Base-by-base conservation (phyloP, 2,113 vertebrate species). In the Stigmatopora argus region DNA sequence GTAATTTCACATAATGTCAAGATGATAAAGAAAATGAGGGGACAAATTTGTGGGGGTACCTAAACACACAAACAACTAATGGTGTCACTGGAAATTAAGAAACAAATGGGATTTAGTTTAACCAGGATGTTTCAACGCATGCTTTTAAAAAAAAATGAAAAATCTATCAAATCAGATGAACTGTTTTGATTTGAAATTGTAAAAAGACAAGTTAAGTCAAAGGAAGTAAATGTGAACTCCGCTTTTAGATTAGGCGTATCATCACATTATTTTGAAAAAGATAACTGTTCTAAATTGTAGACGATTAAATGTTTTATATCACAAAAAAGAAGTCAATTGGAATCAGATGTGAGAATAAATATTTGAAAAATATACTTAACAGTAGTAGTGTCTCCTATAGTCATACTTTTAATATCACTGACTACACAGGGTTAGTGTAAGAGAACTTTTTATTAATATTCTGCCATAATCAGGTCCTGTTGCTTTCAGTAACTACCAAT, bases 281-380 rank as follows among this genome's bases (percentile, higher is more conserved):
- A 5, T 59, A 66, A 62, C 38, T 74, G 56, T 58, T 3, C 0
- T 18, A 41, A 18, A 13, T 46, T 15, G 14, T 53, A 10, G n/a
- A 67, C 3, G 15, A 19, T 63, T 52, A 83, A 65, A 66, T 44
- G 46, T 56, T 58, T 38, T 12, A 47, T 55, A 34, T 62, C 44
- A 23, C 65, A 67, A 75, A 73, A 47, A 60, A 44, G 35, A 59
- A 38, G 8, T n/a, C n/a, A 7, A 18, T 60, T 44, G 19, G 11
- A 60, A 60, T 60, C 57, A 60, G 35, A 5, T 18, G n/a, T 41
- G n/a, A 15, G 18, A 35, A 58, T 12, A 44, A 5, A 46, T 51
- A 21, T 69, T 60, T 74, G 69, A 66, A 70, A 69, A 75, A 70
- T 48, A 55, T 67, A 17, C 49, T 45, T 47, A 44, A 72, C 66